Evolutionary conservation across 2,797 vertebrate species (phyloP).

Genomic region (Hapalemur alaotrensis): DNA sequence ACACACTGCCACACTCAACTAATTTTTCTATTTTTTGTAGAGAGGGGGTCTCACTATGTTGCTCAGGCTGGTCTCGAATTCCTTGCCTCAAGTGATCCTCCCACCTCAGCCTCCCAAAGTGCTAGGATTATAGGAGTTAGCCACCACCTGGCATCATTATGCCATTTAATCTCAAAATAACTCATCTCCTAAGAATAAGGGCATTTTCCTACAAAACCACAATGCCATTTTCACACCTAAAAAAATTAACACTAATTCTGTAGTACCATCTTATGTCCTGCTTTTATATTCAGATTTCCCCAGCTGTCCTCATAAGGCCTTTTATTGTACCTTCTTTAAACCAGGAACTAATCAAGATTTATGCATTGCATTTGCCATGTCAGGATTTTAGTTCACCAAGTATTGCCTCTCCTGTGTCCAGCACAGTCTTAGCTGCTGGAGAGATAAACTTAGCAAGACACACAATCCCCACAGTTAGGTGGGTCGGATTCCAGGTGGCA

Average conservation of each 20-base stretch:
- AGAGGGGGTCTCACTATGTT: not conserved
- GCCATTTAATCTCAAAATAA: not conserved
- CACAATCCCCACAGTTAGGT: accelerated
- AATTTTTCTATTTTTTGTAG: not conserved
- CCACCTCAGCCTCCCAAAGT: not conserved
- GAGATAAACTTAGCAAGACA: not conserved
- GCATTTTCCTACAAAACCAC: not conserved
- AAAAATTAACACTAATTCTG: not conserved
- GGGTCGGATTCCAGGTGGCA: not conserved
- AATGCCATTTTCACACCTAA: not conserved
- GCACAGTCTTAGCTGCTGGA: not conserved
- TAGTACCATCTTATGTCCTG: not conserved
- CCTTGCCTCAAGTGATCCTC: not conserved
- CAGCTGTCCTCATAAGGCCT: not conserved
- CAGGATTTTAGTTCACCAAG: not conserved
- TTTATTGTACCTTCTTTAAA: not conserved
- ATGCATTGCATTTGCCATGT: not conserved
- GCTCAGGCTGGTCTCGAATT: not conserved
- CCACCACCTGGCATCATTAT: not conserved
- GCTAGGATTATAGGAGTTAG: not conserved
- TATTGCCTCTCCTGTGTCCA: not conserved
- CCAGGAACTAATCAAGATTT: not conserved
- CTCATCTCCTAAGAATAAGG: not conserved
- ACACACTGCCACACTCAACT: not conserved
- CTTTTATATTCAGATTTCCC: not conserved